These are phyloP conservation scores for Tromatobia lineatoria DNA, from an alignment of 2,888 invertebrate species.

Conservation along the genomic window DNA sequence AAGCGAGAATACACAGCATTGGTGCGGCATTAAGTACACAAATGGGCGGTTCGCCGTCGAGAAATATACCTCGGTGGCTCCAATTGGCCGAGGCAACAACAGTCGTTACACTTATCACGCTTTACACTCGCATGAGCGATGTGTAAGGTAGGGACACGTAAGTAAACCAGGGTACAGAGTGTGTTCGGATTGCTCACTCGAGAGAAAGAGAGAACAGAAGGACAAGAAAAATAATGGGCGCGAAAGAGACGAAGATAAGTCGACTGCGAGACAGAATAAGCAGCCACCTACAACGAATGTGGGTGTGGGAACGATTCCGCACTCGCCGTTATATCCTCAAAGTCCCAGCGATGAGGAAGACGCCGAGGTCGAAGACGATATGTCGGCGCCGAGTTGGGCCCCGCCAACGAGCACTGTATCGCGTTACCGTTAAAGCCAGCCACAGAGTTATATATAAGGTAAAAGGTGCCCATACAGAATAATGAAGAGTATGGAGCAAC, in stretches of 20 bases:
- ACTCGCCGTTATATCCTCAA: slow-evolving; percentile 53
- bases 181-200: not conserved
- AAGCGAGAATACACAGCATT: slow-evolving; percentile 66
- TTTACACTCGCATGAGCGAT: slow-evolving; percentile 69
- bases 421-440: slow-evolving; percentile 54
- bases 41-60: slow-evolving; percentile 81
- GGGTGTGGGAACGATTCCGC: slow-evolving; percentile 74
- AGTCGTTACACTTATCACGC: slow-evolving; percentile 83
- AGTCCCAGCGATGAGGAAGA: slow-evolving; percentile 30
- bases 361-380: slow-evolving; percentile 50
- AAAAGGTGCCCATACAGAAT: slow-evolving; percentile 21
- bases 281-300: slow-evolving; percentile 65
- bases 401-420: slow-evolving; percentile 46
- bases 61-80: slow-evolving; percentile 71
- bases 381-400: slow-evolving; percentile 38
- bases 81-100: slow-evolving; percentile 80
- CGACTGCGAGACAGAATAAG: slow-evolving; percentile 45
- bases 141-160: slow-evolving; percentile 51
- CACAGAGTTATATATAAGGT: slow-evolving; percentile 35
- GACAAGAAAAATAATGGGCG: not conserved
- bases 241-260: slow-evolving; percentile 9
- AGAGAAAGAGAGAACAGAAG: not conserved
- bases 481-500: not conserved
- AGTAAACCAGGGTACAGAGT: slow-evolving; percentile 54
- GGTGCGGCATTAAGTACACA: slow-evolving; percentile 76